Base-by-base conservation (phyloP, 2,797 vertebrate genomes). In the Denticeps clupeoides region DNA sequence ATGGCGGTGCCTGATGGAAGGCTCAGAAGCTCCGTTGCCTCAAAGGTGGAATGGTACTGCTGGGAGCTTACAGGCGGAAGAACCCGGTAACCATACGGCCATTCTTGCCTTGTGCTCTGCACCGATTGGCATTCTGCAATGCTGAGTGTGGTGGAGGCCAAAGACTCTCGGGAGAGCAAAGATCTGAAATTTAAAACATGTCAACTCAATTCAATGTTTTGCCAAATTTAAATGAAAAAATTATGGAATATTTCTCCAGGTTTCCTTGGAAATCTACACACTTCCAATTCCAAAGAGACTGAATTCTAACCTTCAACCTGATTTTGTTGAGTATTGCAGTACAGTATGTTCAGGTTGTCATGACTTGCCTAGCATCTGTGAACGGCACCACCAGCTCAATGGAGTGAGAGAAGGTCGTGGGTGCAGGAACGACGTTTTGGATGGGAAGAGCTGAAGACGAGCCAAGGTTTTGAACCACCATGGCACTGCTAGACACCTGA, bases 291-390 rank as follows among this genome's bases (percentile, higher is more conserved):
- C n/a, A n/a, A n/a, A n/a, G n/a, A n/a, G n/a, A n/a, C n/a, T n/a
- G n/a, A n/a, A n/a, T n/a, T n/a, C n/a, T n/a, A n/a, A n/a, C n/a
- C n/a, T n/a, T n/a, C n/a, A n/a, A n/a, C n/a, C n/a, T n/a, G n/a
- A n/a, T n/a, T n/a, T n/a, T n/a, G n/a, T n/a, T n/a, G n/a, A n/a
- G n/a, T n/a, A n/a, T n/a, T n/a, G n/a, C n/a, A n/a, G n/a, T n/a
- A n/a, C n/a, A n/a, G n/a, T n/a, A n/a, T n/a, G 5, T 46, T 31
- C 27, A 27, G 27, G 7, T 46, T 50, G n/a, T n/a, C n/a, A n/a
- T n/a, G n/a, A n/a, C n/a, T n/a, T 56, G 99, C 93, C 94, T 94
- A 81, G 81, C 77, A 61, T 95, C 87, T 33, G 83, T 78, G 63
- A 83, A 71, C 65, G 86, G 83, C 63, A 79, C 65, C 37, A 75